Evolutionary conservation across 2,797 vertebrate genomes (phyloP).

Genomic region (Rhodeus uyekii): DNA sequence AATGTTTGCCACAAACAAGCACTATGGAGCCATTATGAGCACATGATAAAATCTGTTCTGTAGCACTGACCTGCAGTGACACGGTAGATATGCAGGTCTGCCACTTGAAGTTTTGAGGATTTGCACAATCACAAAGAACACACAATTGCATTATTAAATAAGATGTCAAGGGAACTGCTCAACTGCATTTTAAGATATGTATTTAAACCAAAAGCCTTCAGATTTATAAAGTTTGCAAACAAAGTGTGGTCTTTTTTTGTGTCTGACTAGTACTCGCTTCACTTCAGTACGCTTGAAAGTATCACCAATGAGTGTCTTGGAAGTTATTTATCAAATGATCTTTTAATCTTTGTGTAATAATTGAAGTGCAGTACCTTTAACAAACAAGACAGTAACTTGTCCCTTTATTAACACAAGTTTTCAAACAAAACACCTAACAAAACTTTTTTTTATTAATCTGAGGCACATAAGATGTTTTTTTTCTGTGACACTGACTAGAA

Average conservation of each 20-base stretch:
- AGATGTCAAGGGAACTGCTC: conserved; percentile 36
- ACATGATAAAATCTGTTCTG: not conserved
- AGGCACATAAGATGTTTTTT: conserved; percentile 79
- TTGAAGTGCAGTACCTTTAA: not conserved
- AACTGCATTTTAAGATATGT: conserved; percentile 43
- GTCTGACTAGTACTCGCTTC: not conserved
- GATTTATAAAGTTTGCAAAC: conserved; percentile 52
- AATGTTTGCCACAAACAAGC: conserved; percentile 4
- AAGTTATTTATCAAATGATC: not conserved
- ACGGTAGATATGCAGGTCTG: conserved; percentile 16
- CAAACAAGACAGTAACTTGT: not conserved
- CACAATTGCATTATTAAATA: conserved; percentile 44
- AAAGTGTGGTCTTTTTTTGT: not conserved
- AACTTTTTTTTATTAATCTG: conserved; percentile 74
- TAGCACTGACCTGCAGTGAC: not conserved
- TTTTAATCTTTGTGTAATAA: not conserved
- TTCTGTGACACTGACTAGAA: conserved; percentile 70
- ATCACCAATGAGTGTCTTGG: not conserved
- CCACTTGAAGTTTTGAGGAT: conserved; percentile 22
- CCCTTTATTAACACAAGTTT: conserved; percentile 18
- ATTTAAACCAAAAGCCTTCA: conserved; percentile 51
- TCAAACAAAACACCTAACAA: conserved; percentile 7
- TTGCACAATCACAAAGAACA: conserved; percentile 41
- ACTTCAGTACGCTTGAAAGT: not conserved
- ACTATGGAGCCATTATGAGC: not conserved